Conservation (phyloP, 2,113 vertebrate genomes). For the Silurus meridionalis region DNA sequence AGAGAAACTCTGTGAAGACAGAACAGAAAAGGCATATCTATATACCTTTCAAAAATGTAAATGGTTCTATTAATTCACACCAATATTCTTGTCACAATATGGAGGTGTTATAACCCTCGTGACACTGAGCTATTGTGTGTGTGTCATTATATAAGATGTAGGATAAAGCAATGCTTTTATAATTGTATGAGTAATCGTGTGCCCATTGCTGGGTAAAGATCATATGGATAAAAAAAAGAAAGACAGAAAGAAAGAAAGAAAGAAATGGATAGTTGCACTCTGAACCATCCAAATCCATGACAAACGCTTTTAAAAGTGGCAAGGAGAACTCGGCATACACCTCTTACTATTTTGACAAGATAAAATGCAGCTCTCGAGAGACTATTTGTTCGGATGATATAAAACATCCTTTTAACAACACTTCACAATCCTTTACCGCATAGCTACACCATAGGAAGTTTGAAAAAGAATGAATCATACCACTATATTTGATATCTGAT, state of each 20-base stretch:
- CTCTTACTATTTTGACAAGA: neutral
- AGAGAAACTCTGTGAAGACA: neutral
- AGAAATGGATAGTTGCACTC: neutral
- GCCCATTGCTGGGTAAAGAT: constrained; percentile 6
- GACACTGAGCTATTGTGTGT: neutral
- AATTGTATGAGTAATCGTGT: constrained; percentile 27
- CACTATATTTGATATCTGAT: neutral
- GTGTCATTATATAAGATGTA: neutral
- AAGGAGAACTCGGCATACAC: neutral
- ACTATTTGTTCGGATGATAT: neutral
- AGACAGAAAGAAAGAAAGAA: neutral
- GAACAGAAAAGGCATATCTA: neutral
- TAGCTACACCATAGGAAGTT: neutral
- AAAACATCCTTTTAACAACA: constrained; percentile 15
- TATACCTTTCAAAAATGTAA: neutral
- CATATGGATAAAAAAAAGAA: constrained; percentile 10
- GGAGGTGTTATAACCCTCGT: neutral
- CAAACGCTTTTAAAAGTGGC: constrained; percentile 4
- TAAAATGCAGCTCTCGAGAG: neutral
- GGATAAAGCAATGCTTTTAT: neutral
- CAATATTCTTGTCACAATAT: neutral
- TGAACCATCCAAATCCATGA: constrained; percentile 7
- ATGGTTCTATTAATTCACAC: neutral
- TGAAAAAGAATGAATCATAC: neutral
- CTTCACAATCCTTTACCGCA: neutral